Evolutionary conservation across 2,113 vertebrate species (phyloP).

Genomic region (Eubucco bourcierii): DNA sequence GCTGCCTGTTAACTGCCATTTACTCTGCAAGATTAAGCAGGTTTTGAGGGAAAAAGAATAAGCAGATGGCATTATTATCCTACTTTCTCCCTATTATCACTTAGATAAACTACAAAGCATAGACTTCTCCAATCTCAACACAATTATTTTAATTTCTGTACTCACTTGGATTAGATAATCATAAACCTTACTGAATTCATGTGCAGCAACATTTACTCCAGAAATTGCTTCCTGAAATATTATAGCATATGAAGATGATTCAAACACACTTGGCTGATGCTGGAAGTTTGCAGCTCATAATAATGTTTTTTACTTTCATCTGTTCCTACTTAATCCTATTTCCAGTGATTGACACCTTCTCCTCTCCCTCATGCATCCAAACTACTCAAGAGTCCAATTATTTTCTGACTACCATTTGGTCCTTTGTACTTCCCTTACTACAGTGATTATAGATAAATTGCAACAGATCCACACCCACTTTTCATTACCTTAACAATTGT

Average conservation of each 20-base stretch:
- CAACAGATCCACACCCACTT: background rate
- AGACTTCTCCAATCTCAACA: background rate
- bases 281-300: background rate
- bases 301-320: background rate
- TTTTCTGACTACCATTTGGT: background rate
- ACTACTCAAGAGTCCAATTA: background rate
- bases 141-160: background rate
- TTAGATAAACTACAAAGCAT: background rate
- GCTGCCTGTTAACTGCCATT: background rate
- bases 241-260: background rate
- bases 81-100: background rate
- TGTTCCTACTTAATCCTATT: background rate
- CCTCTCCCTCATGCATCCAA: background rate
- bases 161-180: background rate
- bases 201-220: background rate
- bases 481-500: background rate
- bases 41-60: background rate
- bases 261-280: background rate
- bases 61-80: background rate
- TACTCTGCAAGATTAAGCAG: background rate
- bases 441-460: background rate
- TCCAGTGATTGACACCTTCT: background rate
- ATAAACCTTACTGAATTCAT: background rate
- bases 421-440: background rate
- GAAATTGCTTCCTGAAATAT: background rate